Evolutionary conservation across 2,888 invertebrate species (phyloP), one percentile per base, ranked within the genome.

Genomic region (Acleris literana): DNA sequence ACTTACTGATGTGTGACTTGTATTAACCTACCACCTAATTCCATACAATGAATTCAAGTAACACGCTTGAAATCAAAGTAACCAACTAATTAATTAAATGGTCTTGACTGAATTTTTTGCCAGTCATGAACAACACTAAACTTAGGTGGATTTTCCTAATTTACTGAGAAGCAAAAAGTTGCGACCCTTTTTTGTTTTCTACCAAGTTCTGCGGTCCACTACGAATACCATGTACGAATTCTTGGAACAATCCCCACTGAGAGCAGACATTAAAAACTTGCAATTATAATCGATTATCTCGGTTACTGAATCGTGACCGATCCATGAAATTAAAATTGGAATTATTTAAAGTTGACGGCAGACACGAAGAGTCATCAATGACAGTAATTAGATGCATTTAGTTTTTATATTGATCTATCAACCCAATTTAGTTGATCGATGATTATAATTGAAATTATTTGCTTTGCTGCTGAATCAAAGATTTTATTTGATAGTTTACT

Each of bases 271-370:
- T 54, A 20, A 46, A n/a, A 54, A 25, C 11, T 25, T 59, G 64
- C 54, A 64, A 64, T 64, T 64, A 59, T 54, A 53, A 39, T 33
- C 54, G 64, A 54, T 60, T 54, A 60, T 5, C 16, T 22, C 16
- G 63, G 52, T 22, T 49, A 22, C 25, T 43, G 51, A 55, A 51
- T 51, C 60, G 17, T 46, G 46, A 46, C 46, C 0, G 46, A 17
- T n/a, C 46, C 16, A 46, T 17, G 17, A 46, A 46, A 46, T 46
- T 46, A n/a, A 46, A 46, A 46, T 46, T 46, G 6, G 17, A 46
- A 46, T n/a, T n/a, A n/a, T n/a, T n/a, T 7, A n/a, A 11, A 13
- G 9, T 13, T 39, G 39, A 39, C 13, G 39, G 39, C 39, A 39
- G 39, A 13, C 39, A 39, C 39, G 39, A 39, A 39, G 11, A 11